Evolutionary conservation across 2,888 invertebrate genomes (phyloP).

Genomic region (Pammene aurita): DNA sequence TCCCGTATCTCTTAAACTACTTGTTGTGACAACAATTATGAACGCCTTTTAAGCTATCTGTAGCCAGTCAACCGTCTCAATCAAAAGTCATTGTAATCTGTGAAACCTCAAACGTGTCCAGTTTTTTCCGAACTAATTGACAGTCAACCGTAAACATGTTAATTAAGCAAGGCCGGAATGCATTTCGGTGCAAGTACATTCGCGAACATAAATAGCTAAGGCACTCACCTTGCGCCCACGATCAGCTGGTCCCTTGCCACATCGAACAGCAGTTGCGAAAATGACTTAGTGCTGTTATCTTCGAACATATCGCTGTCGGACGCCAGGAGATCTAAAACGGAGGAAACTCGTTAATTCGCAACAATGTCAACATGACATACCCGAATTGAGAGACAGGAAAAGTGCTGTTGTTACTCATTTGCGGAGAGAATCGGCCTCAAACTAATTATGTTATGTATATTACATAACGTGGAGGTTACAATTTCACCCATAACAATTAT

Average conservation of each 20-base stretch:
- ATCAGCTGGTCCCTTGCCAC: conserved; percentile 93
- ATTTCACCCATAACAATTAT: no score
- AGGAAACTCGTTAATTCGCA: conserved; percentile 55
- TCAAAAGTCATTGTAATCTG: conserved; percentile 37
- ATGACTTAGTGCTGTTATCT: conserved; percentile 88
- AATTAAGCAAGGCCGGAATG: conserved; percentile 40
- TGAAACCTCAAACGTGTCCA: conserved; percentile 15
- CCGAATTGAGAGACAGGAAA: conserved; percentile 10
- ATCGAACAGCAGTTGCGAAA: conserved; percentile 93
- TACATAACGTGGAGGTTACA: neutral
- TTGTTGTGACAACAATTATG: conserved; percentile 34
- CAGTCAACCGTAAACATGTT: conserved; percentile 35
- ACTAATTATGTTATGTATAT: neutral
- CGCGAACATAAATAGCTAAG: conserved; percentile 44
- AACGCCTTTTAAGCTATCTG: conserved; percentile 26
- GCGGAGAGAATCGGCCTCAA: neutral
- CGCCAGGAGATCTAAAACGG: conserved; percentile 86
- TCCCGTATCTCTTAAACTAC: neutral
- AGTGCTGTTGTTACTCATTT: conserved; percentile 7
- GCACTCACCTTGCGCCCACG: conserved; percentile 93
- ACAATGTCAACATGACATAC: conserved; percentile 26
- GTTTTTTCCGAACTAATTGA: conserved; percentile 34
- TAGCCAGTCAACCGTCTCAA: conserved; percentile 25
- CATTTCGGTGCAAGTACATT: conserved; percentile 30
- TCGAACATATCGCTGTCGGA: conserved; percentile 87